These are phyloP conservation scores for Clarias magur DNA, from an alignment of 2,113 vertebrate genomes.

Conservation along the genomic window DNA sequence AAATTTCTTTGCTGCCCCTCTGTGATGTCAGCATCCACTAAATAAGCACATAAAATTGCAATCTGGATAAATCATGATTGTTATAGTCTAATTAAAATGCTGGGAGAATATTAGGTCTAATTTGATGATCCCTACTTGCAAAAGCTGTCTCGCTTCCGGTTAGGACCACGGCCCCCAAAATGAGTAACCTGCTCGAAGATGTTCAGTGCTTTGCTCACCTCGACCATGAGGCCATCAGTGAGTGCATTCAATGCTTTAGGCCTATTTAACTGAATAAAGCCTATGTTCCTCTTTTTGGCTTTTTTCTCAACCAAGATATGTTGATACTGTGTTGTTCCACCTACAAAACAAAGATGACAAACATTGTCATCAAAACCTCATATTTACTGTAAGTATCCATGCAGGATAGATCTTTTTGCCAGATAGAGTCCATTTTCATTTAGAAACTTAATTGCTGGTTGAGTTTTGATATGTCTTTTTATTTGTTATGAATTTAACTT, in stretches of 20 bases:
- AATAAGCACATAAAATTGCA: conserved; percentile 23
- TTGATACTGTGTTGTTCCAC: conserved; percentile 70
- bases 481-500: too few relatives aligned
- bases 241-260: conserved; percentile 89
- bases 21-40: conserved; percentile 96
- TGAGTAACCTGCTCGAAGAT: conserved; percentile 74
- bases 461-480: too few relatives aligned
- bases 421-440: neutral
- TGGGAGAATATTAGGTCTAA: neutral
- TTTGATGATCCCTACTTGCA: conserved; percentile 75
- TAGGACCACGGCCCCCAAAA: conserved; percentile 87
- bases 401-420: neutral
- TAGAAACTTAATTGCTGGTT: neutral
- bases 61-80: neutral
- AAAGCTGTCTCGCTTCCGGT: conserved; percentile 91
- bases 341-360: conserved; percentile 59
- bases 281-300: conserved; percentile 78
- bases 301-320: conserved; percentile 84
- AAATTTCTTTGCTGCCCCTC: conserved; percentile 90
- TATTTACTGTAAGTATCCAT: neutral
- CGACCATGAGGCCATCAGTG: conserved; percentile 80
- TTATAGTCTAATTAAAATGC: neutral
- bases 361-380: neutral
- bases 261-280: conserved; percentile 89
- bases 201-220: conserved; percentile 80